These are phyloP conservation scores for Biston betularia DNA, from an alignment of 2,888 invertebrate species.

Conservation along the genomic window DNA sequence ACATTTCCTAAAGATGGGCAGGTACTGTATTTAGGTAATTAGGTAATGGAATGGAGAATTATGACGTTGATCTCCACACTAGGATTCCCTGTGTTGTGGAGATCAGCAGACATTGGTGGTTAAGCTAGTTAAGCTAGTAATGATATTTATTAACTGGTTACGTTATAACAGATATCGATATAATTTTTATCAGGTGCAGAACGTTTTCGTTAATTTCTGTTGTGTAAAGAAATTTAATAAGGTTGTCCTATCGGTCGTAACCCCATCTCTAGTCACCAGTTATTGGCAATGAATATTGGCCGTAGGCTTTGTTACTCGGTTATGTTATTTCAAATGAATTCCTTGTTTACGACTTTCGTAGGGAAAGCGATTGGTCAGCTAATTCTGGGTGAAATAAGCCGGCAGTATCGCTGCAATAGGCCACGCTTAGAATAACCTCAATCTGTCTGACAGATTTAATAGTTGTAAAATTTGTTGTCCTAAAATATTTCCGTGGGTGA, in stretches of 20 bases:
- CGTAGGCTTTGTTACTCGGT: constrained; percentile 54
- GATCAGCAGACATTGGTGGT: no score
- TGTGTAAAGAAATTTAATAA: no score
- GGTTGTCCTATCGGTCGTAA: background rate
- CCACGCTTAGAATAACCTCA: background rate
- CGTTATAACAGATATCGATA: no score
- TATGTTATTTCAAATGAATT: constrained; percentile 73
- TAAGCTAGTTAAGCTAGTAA: no score
- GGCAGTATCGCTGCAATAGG: background rate
- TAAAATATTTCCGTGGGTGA: background rate
- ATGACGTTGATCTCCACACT: no score
- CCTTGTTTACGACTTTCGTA: constrained; percentile 70
- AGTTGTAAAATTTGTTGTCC: background rate
- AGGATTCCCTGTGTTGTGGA: no score
- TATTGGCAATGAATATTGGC: constrained; percentile 40
- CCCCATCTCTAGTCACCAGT: constrained; percentile 19
- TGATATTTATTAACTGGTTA: no score
- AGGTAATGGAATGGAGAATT: no score
- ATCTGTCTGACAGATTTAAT: background rate
- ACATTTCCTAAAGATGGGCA: no score
- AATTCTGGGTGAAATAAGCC: constrained; percentile 16
- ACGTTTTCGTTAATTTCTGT: no score
- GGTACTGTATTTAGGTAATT: no score
- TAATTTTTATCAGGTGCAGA: no score
- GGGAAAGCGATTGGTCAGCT: constrained; percentile 60